Evolutionary conservation across 2,888 invertebrate species (phyloP), one percentile per base, ranked within the genome.

Genomic region (Campoplex nolae): DNA sequence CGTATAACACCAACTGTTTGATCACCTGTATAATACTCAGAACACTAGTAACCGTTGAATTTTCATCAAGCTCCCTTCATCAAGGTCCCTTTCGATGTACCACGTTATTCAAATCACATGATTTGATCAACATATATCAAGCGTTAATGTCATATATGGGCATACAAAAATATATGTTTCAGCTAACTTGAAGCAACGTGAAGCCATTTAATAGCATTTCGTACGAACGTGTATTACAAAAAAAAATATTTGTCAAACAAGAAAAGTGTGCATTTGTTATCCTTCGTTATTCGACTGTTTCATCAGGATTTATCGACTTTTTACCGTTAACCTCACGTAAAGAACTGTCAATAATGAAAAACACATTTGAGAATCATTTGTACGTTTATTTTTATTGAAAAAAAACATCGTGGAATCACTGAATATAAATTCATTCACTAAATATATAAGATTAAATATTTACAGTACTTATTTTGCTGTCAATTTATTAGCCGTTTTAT

Each of bases 1-100:
- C 65, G 38, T 92, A 92, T 91, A 93, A 92, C 91, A 90, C 90
- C 90, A 90, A 92, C 91, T 88, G 79, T 88, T 85, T 90, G 92
- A 88, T 92, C 70, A 84, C 68, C 71, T 48, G 71, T 80, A 58
- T 73, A 68, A 85, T 71, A 68, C 83, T 51, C 48, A 65, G 42
- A 73, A 81, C 79, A 54, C 38, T 51, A 90, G 91, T 91, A 91
- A 92, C 91, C 92, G 92, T 92, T 93, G 92, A 93, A 92, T 92
- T 93, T 93, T 93, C 92, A 93, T 93, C 91, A 92, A 88, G 90
- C 89, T 90, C 48, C 65, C 70, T 62, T 38, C 67, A n/a, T n/a
- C n/a, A n/a, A n/a, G n/a, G 45, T 74, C 68, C 89, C 87, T 87
- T 88, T 89, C 88, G 91, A 91, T 90, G 90, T 90, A 89, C 89